These are phyloP conservation scores for Hirundo rustica DNA, from an alignment of 2,797 vertebrate species.

Conservation along the genomic window DNA sequence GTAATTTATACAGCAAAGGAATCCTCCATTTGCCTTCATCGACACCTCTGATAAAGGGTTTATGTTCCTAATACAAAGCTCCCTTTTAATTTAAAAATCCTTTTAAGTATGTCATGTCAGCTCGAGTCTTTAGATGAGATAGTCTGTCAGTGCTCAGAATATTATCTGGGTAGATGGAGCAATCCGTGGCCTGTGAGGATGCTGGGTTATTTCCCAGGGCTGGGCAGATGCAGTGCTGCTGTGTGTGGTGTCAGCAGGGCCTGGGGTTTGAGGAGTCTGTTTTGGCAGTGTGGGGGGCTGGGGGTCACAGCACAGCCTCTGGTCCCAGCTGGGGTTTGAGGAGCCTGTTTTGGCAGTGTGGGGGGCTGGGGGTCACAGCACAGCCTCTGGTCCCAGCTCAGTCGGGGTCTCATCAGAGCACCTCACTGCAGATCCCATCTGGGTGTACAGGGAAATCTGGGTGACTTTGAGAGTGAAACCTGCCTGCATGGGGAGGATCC, in stretches of 20 bases:
- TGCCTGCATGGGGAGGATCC: rapidly evolving
- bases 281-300: rapidly evolving
- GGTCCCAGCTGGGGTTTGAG: rapidly evolving
- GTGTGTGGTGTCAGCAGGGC: neutral
- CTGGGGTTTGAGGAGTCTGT: neutral
- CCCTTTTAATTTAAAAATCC: constrained; percentile 56
- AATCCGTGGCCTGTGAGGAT: neutral
- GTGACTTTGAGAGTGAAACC: neutral
- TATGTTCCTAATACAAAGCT: constrained; percentile 37
- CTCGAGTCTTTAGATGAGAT: constrained; percentile 13
- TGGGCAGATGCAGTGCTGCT: neutral
- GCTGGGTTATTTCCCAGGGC: neutral
- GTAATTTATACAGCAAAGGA: constrained; percentile 39
- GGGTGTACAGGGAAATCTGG: too few species aligned
- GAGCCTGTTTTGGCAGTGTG: neutral
- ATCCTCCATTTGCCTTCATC: constrained; percentile 28
- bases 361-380: neutral
- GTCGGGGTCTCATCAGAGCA: rapidly evolving
- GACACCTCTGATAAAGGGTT: constrained; percentile 24
- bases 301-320: neutral
- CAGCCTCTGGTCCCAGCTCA: neutral
- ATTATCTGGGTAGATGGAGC: neutral
- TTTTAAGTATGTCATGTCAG: constrained; percentile 20
- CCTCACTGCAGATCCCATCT: neutral
- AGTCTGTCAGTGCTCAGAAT: neutral